Conservation (phyloP, 2,113 vertebrate genomes). For the Alces alces region DNA sequence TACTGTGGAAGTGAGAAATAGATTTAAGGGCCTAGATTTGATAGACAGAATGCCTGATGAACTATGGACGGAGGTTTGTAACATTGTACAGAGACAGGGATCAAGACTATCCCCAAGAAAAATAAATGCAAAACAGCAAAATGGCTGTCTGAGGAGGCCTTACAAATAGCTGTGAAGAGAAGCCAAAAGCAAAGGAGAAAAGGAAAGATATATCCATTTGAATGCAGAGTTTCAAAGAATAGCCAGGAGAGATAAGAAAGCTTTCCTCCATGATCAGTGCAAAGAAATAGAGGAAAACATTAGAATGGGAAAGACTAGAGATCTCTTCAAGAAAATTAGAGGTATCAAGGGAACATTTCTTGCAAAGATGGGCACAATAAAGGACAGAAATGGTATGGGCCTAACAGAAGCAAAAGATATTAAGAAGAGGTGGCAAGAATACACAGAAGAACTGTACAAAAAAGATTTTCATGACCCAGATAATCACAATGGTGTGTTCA, state of each 20-base stretch:
- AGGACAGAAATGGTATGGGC: too few relatives aligned
- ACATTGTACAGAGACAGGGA: background rate
- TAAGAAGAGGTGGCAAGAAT: too few relatives aligned
- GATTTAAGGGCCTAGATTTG: background rate
- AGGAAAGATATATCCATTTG: background rate
- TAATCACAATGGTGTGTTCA: too few relatives aligned
- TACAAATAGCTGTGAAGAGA: background rate
- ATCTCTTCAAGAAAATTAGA: background rate
- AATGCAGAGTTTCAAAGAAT: background rate
- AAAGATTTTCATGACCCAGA: too few relatives aligned
- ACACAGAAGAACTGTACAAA: too few relatives aligned
- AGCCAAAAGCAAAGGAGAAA: background rate
- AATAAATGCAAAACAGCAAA: background rate
- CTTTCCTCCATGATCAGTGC: fast-evolving
- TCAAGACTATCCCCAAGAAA: background rate
- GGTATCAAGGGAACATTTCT: background rate
- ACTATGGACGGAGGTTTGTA: background rate
- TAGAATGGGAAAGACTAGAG: background rate
- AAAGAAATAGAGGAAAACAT: background rate
- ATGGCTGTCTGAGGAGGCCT: background rate
- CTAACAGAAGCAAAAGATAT: too few relatives aligned
- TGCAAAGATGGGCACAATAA: background rate
- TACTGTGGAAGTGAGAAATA: background rate
- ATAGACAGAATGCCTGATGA: background rate
- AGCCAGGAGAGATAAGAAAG: background rate